These are phyloP conservation scores for Drosophila greeni DNA, from an alignment of 2,888 invertebrate species.

Conservation along the genomic window DNA sequence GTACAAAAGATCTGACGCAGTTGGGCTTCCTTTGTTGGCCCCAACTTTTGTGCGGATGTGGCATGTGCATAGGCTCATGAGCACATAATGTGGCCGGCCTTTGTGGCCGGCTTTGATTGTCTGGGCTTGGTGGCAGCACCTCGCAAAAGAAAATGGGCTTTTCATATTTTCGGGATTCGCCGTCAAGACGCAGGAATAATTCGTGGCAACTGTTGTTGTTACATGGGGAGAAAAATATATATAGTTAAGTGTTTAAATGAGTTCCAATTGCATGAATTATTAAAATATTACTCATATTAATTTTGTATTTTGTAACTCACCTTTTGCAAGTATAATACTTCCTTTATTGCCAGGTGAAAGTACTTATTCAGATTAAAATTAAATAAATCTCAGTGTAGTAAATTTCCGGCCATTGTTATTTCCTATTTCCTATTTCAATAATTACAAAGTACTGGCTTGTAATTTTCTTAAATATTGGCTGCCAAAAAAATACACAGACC, in stretches of 20 bases:
- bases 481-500: not conserved
- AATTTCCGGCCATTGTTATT: not conserved
- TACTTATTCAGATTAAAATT: too few relatives aligned
- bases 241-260: too few relatives aligned
- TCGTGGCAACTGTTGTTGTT: not conserved
- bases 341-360: too few relatives aligned
- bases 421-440: not conserved
- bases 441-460: conserved; percentile 2
- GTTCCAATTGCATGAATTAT: too few relatives aligned
- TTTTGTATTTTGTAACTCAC: too few relatives aligned
- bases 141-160: conserved; percentile 16
- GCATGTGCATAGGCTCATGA: conserved; percentile 25
- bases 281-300: too few relatives aligned
- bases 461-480: conserved; percentile 4
- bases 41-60: conserved; percentile 38
- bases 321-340: too few relatives aligned
- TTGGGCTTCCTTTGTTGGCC: conserved; percentile 43
- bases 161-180: conserved; percentile 16
- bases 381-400: not conserved
- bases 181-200: conserved; percentile 13
- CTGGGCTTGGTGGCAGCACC: conserved; percentile 7
- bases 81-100: conserved; percentile 39
- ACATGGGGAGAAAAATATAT: not conserved
- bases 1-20: conserved; percentile 55
- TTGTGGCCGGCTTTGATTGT: conserved; percentile 44